phyloP scores from a whole-genome alignment of 2,113 vertebrate genomes.

The Erythrolamprus reginae region DNA sequence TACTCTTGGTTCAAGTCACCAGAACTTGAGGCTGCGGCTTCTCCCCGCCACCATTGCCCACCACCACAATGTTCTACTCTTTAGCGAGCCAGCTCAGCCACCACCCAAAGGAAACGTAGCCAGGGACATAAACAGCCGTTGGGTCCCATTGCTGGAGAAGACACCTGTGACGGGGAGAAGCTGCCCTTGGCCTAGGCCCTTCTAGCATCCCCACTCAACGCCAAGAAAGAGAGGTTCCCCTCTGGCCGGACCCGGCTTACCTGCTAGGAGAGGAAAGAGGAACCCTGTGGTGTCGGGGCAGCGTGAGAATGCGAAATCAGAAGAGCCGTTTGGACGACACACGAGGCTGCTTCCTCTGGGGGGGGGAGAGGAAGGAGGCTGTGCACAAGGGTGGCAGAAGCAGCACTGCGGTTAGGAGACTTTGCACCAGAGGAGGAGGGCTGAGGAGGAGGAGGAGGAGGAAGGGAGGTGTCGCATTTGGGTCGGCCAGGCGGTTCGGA shows the following conservation, averaged over 20 bases:
- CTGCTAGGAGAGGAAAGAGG: neutral
- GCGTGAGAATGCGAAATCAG: neutral
- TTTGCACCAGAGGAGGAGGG: neutral
- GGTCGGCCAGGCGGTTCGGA: neutral
- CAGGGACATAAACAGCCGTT: neutral
- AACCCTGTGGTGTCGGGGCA: neutral
- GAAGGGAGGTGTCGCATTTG: neutral
- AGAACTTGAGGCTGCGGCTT: neutral
- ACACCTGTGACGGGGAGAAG: neutral
- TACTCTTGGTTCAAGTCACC: too few species aligned
- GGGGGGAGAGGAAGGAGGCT: too few species aligned
- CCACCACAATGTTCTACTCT: neutral
- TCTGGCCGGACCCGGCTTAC: accelerated
- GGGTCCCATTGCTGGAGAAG: neutral
- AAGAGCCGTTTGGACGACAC: neutral
- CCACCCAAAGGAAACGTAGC: neutral
- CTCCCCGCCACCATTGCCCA: neutral
- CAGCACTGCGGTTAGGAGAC: neutral
- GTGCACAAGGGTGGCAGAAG: too few species aligned
- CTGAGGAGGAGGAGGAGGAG: neutral
- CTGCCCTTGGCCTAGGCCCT: too few species aligned
- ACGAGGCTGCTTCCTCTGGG: slow-evolving; percentile 1
- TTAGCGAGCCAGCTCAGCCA: neutral
- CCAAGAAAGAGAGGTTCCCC: neutral
- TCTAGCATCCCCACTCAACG: neutral